phyloP scores from a whole-genome alignment of 2,113 vertebrate species.

The Zapus hudsonius region DNA sequence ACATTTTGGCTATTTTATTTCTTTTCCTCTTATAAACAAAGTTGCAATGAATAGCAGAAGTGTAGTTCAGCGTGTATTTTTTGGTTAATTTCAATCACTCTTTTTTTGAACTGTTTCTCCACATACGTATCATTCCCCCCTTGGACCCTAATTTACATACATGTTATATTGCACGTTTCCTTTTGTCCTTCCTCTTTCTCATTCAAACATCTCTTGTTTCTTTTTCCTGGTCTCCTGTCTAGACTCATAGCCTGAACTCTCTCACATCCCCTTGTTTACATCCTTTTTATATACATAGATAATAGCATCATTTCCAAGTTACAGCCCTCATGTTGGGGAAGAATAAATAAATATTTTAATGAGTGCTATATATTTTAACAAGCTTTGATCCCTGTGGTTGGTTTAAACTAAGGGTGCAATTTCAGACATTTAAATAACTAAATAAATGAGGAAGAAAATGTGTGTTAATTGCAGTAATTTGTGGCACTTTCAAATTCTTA shows the following conservation, averaged over 20 bases:
- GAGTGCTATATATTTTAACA: conserved; percentile 77
- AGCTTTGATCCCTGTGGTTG: conserved; percentile 56
- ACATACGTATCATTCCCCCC: not conserved
- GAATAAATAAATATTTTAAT: conserved; percentile 78
- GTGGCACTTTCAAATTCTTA: conserved; percentile 78
- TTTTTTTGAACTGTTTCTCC: conserved; percentile 18
- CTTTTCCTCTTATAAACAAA: conserved; percentile 55
- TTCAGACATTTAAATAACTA: conserved; percentile 79
- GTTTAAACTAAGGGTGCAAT: conserved; percentile 75
- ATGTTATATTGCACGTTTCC: too few species aligned
- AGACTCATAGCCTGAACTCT: too few species aligned
- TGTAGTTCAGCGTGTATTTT: not conserved
- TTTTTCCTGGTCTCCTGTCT: too few species aligned
- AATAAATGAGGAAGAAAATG: conserved; percentile 82
- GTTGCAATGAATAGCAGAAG: not conserved
- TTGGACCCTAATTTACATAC: too few species aligned
- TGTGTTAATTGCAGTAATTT: conserved; percentile 81
- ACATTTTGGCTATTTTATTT: conserved; percentile 32
- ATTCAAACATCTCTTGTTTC: too few species aligned
- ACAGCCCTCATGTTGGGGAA: conserved; percentile 47
- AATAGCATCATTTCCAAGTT: conserved; percentile 36
- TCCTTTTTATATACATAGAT: not conserved
- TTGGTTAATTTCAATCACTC: conserved; percentile 41
- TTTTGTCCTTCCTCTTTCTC: too few species aligned
- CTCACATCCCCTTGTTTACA: too few species aligned